Evolutionary conservation across 2,113 vertebrate genomes (phyloP).

Genomic region (Danionella cerebrum): DNA sequence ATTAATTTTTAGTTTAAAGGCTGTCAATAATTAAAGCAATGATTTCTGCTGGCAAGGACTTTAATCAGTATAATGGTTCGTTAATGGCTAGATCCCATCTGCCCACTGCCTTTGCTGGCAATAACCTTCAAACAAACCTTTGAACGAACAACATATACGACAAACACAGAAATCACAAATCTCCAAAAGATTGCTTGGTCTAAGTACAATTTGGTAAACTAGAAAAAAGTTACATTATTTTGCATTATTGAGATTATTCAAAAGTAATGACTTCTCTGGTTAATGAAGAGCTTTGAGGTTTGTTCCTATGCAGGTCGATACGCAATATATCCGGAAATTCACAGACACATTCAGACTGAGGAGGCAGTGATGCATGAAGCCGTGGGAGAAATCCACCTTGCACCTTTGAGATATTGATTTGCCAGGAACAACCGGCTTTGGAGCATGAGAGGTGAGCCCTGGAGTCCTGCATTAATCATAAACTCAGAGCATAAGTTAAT

Average conservation of each 20-base stretch:
- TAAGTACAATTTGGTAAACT: too few species aligned
- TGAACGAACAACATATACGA: background rate
- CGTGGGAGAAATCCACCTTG: slow-evolving; percentile 2
- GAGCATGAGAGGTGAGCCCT: slow-evolving; percentile 8
- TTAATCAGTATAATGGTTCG: slow-evolving; percentile 30
- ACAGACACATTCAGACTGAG: background rate
- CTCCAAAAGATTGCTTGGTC: too few species aligned
- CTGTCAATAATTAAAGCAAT: slow-evolving; percentile 27
- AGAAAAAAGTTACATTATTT: too few species aligned
- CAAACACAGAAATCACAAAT: background rate
- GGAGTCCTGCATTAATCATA: slow-evolving; percentile 21
- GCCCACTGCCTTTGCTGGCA: background rate
- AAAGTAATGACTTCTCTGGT: background rate
- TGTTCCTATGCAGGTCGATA: background rate
- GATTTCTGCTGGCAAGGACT: slow-evolving; percentile 22
- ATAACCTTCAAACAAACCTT: background rate
- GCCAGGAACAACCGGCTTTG: background rate
- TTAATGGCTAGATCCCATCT: slow-evolving; percentile 29
- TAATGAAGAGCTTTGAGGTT: background rate
- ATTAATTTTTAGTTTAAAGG: slow-evolving; percentile 23
- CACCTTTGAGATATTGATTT: slow-evolving; percentile 22
- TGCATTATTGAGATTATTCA: too few species aligned
- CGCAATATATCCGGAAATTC: slow-evolving; percentile 6
- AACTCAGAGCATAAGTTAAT: background rate
- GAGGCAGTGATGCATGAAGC: background rate